Base-by-base conservation (phyloP, 2,113 vertebrate genomes). In the Zosterops japonicus region DNA sequence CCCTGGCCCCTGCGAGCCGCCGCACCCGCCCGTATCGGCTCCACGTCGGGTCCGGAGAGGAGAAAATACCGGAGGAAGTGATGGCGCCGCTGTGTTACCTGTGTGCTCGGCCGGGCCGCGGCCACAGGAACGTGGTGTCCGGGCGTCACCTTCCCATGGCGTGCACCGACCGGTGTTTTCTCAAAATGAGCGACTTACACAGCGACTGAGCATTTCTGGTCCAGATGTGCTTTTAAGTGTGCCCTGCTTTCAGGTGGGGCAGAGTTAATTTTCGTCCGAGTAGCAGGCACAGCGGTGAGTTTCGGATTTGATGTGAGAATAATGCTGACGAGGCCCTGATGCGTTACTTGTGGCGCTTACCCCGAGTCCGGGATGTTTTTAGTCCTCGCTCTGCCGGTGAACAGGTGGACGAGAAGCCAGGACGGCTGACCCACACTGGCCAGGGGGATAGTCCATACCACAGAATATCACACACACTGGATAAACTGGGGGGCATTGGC, bases 71-170 rank as follows among this genome's bases (percentile, higher is more conserved):
- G 22, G 12, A 24, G 20, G 20, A 14, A 6, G 14, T 1, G 47
- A 25, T 10, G 5, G 18, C 15, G 18, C 35, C 28, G 2, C 23
- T 8, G 31, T 5, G 2, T 14, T 8, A 8, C 21, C 41, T 23
- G 47, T 4, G 9, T 12, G 70, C 75, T 31, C 25, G 2, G 67
- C 47, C 10, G 31, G 65, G 33, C 70, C 18, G 9, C 3, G 6
- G 1, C 4, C 22, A 1, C 12, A 15, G 1, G 4, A 9, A 4
- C 3, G 4, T 1, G 13, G 4, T 2, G 3, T 3, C 0, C 11
- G 0, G 8, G 20, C 44, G 5, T 19, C n/a, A 8, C 18, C 36
- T 74, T 36, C 36, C 33, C 59, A 1, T 28, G 36, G 28, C 22
- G 1, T 5, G 59, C 59, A 4, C 11, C 41, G 17, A 5, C 9